phyloP scores from a whole-genome alignment of 92 coral and sea anemone genomes.

The Bergia puertoricense region DNA sequence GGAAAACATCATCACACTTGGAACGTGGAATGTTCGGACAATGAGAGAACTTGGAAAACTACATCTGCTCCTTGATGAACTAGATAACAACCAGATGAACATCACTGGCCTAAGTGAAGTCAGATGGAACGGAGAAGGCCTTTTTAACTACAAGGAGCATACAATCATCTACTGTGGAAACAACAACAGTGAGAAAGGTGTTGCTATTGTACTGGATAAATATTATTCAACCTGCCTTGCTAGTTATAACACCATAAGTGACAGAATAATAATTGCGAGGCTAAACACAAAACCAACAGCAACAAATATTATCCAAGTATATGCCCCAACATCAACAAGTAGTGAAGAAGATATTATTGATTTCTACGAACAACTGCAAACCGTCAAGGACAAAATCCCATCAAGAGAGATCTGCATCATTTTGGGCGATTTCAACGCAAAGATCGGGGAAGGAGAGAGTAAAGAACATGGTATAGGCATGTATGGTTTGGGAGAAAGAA shows the following conservation, averaged over 20 bases:
- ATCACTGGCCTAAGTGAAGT: not conserved
- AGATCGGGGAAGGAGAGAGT: not conserved
- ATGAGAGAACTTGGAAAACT: not conserved
- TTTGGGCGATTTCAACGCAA: not conserved
- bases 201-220: not conserved
- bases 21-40: not conserved
- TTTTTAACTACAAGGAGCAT: not conserved
- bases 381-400: not conserved
- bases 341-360: not conserved
- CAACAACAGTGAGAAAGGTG: not conserved
- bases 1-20: not conserved
- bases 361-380: not conserved
- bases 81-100: not conserved
- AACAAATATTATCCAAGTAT: not conserved
- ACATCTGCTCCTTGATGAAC: not conserved
- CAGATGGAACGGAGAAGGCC: not conserved
- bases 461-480: not conserved
- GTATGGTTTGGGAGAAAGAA: not conserved
- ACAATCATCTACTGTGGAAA: not conserved
- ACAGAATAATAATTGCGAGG: not conserved
- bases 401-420: not conserved
- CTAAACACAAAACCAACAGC: not conserved
- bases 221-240: not conserved
- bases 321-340: not conserved
- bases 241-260: not conserved